Base-by-base conservation (phyloP, 2,797 vertebrate species). In the Clamator glandarius region DNA sequence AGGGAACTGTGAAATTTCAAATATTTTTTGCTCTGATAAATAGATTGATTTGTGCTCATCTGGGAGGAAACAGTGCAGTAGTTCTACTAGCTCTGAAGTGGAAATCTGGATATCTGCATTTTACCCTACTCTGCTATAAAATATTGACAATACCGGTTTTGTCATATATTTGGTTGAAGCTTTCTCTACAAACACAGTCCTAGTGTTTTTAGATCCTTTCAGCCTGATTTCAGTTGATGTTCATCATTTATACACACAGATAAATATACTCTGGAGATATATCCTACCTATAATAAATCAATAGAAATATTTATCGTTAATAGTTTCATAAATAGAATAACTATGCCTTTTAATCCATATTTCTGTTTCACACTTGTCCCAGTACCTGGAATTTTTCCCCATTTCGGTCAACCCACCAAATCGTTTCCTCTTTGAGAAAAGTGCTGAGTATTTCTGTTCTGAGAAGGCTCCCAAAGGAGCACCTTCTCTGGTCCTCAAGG, bases 391-490 rank as follows among this genome's bases (percentile, higher is more conserved):
- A 89, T 98, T 98, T 95, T 99, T 98, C 35, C 98, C 98, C 1
- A 81, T 98, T 67, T 98, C 98, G 55, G 98, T 98, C 39, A 98
- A 98, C 50, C 95, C 97, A 93, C 98, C 97, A 87, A 98, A 96
- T 18, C 98, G 98, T 97, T 98, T 99, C 89, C 94, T 98, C 63
- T 99, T 98, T 96, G 98, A 99, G 97, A 99, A 99, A 96, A 99
- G 98, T 58, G 98, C 98, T 46, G 98, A 98, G 97, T 99, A 99
- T 96, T 99, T 99, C 95, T 98, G 96, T 64, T 99, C 97, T 11
- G 98, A 98, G 92, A 98, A 99, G 62, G 97, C 98, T 66, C 98
- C 98, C 28, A 98, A 91, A 89, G 96, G 98, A 87, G 98, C 98
- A 9, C 97, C 98, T 55, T 98, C 98, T 76, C 97, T 98, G 64